Evolutionary conservation across 2,797 vertebrate species (phyloP).

Genomic region (Harpagifer antarcticus): DNA sequence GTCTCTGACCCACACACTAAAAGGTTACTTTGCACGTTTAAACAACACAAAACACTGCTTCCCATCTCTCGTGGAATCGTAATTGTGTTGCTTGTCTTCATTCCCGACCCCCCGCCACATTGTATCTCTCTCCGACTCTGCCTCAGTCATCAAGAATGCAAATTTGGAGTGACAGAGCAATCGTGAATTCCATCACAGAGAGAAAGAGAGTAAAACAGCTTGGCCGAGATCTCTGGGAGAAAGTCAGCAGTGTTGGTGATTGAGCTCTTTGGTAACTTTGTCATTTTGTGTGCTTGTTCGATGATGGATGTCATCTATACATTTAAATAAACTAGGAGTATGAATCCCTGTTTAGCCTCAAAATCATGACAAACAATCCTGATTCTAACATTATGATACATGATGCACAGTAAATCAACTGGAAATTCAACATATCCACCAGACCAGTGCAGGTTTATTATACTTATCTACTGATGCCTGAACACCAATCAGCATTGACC

Average conservation of each 20-base stretch:
- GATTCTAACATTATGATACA: slow-evolving; percentile 17
- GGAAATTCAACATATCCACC: slow-evolving; percentile 10
- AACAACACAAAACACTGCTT: slow-evolving; percentile 22
- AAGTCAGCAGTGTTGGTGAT: slow-evolving; percentile 42
- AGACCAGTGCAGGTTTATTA: slow-evolving; percentile 21
- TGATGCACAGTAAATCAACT: slow-evolving; percentile 26
- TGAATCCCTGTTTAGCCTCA: slow-evolving; percentile 30
- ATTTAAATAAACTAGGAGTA: slow-evolving; percentile 14
- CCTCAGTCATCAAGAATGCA: slow-evolving; percentile 68
- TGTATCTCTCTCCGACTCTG: slow-evolving; percentile 45
- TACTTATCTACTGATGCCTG: slow-evolving; percentile 7
- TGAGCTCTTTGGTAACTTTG: slow-evolving; percentile 42
- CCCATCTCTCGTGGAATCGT: slow-evolving; percentile 29
- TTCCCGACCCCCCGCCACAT: slow-evolving; percentile 29
- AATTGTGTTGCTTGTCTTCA: slow-evolving; percentile 46
- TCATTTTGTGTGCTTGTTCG: slow-evolving; percentile 29
- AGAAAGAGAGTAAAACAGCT: slow-evolving; percentile 58
- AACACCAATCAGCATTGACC: slow-evolving; percentile 35
- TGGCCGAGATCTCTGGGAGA: slow-evolving; percentile 44
- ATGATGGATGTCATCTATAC: slow-evolving; percentile 27
- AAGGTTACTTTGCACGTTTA: slow-evolving; percentile 22
- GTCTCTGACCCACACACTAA: slow-evolving; percentile 33
- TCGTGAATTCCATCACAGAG: slow-evolving; percentile 68
- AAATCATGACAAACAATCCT: slow-evolving; percentile 19
- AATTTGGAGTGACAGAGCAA: slow-evolving; percentile 79